These are phyloP conservation scores for Deroplatys truncata DNA, from an alignment of 2,888 invertebrate species.

Conservation along the genomic window DNA sequence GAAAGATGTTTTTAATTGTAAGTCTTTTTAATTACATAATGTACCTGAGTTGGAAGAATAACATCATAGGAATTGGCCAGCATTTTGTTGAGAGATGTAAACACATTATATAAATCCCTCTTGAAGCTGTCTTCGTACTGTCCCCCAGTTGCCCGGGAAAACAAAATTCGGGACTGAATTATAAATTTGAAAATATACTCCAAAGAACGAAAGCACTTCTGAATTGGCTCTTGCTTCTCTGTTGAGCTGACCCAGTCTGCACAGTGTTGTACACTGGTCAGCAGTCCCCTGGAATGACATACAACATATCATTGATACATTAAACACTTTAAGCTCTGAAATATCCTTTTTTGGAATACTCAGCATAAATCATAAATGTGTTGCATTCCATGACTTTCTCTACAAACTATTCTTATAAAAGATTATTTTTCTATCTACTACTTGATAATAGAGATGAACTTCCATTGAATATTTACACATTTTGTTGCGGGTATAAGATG, in stretches of 20 bases:
- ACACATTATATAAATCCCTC: conserved; percentile 74
- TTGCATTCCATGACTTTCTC: too few relatives aligned
- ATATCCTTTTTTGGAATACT: too few relatives aligned
- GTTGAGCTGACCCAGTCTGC: conserved; percentile 82
- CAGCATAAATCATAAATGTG: too few relatives aligned
- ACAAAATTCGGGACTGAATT: conserved; percentile 80
- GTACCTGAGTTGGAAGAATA: conserved; percentile 71
- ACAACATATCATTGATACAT: neutral
- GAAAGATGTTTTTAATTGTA: too few relatives aligned
- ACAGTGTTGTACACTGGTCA: conserved; percentile 86
- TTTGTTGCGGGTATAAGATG: too few relatives aligned
- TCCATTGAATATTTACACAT: too few relatives aligned
- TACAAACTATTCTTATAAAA: too few relatives aligned
- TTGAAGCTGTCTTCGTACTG: conserved; percentile 86
- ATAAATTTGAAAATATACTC: conserved; percentile 92
- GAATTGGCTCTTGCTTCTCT: conserved; percentile 84
- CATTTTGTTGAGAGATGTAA: conserved; percentile 75
- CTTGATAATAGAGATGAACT: too few relatives aligned
- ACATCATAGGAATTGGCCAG: conserved; percentile 65
- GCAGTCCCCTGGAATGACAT: conserved; percentile 61
- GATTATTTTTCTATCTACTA: too few relatives aligned
- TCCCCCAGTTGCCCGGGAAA: conserved; percentile 81
- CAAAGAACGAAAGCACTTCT: conserved; percentile 83
- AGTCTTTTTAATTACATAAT: too few relatives aligned
- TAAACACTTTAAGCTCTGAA: too few relatives aligned